Conservation (phyloP, 2,797 vertebrate species). For the Rhabdophis nuchalis region DNA sequence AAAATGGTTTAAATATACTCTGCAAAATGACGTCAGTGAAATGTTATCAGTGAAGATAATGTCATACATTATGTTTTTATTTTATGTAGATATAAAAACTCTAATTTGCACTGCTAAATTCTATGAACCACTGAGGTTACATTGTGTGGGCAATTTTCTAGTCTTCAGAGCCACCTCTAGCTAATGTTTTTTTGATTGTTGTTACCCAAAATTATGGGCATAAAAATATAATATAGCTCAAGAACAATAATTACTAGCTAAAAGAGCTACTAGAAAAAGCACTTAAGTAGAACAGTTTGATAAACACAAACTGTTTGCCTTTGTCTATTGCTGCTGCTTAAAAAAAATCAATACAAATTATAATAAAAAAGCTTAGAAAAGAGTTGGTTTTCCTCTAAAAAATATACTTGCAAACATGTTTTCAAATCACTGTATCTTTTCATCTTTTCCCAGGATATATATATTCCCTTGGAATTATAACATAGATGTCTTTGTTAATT, state of each 20-base stretch:
- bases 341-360: slow-evolving; percentile 52
- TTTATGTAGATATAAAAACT: slow-evolving; percentile 58
- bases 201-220: slow-evolving; percentile 17
- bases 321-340: slow-evolving; percentile 35
- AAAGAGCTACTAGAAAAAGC: slow-evolving; percentile 28
- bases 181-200: slow-evolving; percentile 39
- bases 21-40: slow-evolving; percentile 71
- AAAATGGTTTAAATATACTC: slow-evolving; percentile 71
- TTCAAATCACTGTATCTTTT: slow-evolving; percentile 56
- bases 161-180: slow-evolving; percentile 38
- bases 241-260: slow-evolving; percentile 35
- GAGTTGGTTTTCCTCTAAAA: slow-evolving; percentile 50
- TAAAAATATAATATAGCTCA: slow-evolving; percentile 51
- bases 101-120: slow-evolving; percentile 63
- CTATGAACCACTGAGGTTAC: slow-evolving; percentile 40
- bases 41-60: slow-evolving; percentile 71
- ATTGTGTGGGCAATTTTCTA: slow-evolving; percentile 43
- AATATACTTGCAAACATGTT: slow-evolving; percentile 49
- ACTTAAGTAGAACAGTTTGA: slow-evolving; percentile 49
- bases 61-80: slow-evolving; percentile 66
- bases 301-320: slow-evolving; percentile 40
- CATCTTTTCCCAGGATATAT: slow-evolving; percentile 50
- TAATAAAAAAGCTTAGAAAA: slow-evolving; percentile 45
- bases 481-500: slow-evolving; percentile 14
- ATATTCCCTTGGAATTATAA: slow-evolving; percentile 48